Evolutionary conservation across 2,888 invertebrate genomes (phyloP).

Genomic region (Cosmia pyralina): DNA sequence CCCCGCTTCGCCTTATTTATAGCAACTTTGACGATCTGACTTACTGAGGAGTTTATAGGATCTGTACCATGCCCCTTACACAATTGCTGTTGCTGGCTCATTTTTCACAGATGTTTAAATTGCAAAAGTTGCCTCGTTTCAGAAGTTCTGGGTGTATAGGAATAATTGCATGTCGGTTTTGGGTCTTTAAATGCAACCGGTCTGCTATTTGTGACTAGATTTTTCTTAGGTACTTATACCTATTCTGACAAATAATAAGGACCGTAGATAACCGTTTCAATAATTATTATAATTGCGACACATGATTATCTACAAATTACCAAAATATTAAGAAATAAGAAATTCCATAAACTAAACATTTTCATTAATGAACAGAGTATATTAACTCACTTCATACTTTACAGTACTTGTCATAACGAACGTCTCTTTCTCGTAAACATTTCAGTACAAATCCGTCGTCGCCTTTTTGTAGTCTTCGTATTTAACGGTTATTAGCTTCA

Average conservation of each 20-base stretch:
- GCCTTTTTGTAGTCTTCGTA: conserved; percentile 42
- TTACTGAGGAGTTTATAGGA: conserved; percentile 63
- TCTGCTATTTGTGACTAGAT: background rate
- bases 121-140: background rate
- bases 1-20: conserved; percentile 80
- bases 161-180: background rate
- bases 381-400: conserved; percentile 53
- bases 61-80: background rate
- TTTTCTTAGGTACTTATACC: no score
- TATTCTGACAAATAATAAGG: background rate
- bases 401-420: conserved; percentile 64
- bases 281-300: background rate
- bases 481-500: conserved; percentile 42
- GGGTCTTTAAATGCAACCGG: background rate
- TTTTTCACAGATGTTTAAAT: conserved; percentile 7
- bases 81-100: conserved; percentile 1
- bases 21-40: conserved; percentile 77
- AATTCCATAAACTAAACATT: conserved; percentile 16
- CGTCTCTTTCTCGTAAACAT: conserved; percentile 67
- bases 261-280: background rate
- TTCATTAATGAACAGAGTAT: conserved; percentile 28
- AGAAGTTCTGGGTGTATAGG: background rate
- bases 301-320: background rate
- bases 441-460: conserved; percentile 57
- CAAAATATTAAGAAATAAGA: background rate